phyloP scores from a whole-genome alignment of 2,888 invertebrate genomes.

The Nudaria mundana region DNA sequence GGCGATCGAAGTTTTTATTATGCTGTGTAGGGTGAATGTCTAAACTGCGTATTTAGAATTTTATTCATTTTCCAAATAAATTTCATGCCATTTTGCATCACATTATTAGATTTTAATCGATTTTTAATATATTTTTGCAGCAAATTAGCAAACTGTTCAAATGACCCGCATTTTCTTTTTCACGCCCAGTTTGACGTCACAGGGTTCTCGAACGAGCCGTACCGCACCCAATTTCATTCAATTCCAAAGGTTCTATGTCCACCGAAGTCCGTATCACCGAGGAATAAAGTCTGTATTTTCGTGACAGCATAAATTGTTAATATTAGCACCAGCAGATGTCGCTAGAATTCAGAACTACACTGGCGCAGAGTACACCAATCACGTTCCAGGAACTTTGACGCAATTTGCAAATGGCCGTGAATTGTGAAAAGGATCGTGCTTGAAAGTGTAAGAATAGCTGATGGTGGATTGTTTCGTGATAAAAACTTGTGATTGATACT shows the following conservation, averaged over 20 bases:
- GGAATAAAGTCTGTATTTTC: conserved; percentile 31
- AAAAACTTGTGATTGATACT: conserved; percentile 67
- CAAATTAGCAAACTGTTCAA: not conserved
- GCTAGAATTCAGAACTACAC: conserved; percentile 47
- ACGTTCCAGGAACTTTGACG: conserved; percentile 74
- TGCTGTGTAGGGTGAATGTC: too few species aligned
- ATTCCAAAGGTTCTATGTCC: conserved; percentile 44
- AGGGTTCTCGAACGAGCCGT: conserved; percentile 68
- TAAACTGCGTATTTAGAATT: too few species aligned
- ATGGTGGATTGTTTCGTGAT: conserved; percentile 73
- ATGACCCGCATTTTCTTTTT: conserved; percentile 52
- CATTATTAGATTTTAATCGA: not conserved
- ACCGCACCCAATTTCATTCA: conserved; percentile 71
- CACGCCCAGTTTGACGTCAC: conserved; percentile 82
- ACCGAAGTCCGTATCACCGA: conserved; percentile 10
- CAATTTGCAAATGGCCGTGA: conserved; percentile 83
- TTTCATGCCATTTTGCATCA: too few species aligned
- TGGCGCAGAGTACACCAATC: conserved; percentile 74
- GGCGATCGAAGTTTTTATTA: conserved; percentile 14
- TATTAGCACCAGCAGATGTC: conserved; percentile 48
- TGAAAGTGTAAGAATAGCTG: conserved; percentile 75
- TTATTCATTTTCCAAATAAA: too few species aligned
- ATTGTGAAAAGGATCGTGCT: conserved; percentile 78
- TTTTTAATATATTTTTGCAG: not conserved
- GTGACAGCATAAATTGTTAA: conserved; percentile 38